These are phyloP conservation scores for Ceuthmochares aereus DNA, from an alignment of 2,113 vertebrate species.

Conservation along the genomic window DNA sequence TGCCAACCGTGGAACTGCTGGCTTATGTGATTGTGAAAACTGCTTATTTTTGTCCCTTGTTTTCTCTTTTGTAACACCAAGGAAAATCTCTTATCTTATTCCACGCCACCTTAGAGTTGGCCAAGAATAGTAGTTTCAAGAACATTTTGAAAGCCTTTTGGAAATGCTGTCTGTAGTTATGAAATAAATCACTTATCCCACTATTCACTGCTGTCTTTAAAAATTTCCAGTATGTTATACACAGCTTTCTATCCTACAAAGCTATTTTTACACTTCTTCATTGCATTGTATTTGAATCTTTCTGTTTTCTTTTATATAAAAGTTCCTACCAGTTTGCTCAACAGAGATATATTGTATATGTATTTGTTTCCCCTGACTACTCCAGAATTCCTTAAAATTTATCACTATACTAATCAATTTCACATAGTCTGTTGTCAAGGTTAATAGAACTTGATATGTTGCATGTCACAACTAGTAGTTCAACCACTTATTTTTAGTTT, in stretches of 20 bases:
- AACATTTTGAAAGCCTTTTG: neutral
- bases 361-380: neutral
- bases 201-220: neutral
- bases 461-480: neutral
- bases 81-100: neutral
- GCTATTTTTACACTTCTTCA: neutral
- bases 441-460: neutral
- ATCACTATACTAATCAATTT: neutral
- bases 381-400: neutral
- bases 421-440: neutral
- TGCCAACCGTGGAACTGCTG: neutral
- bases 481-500: neutral
- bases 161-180: neutral
- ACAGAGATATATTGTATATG: neutral
- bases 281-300: fast-evolving
- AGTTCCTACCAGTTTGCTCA: neutral
- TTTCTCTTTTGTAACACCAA: neutral
- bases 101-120: neutral
- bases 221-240: neutral
- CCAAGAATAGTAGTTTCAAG: neutral
- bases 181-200: neutral
- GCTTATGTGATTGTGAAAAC: neutral
- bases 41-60: neutral
- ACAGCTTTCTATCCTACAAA: neutral
- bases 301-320: neutral